Evolutionary conservation across 1,140 invertebrate genomes (phyloP), one percentile per base, ranked within the genome.

Genomic region (Drosophila leontia): DNA sequence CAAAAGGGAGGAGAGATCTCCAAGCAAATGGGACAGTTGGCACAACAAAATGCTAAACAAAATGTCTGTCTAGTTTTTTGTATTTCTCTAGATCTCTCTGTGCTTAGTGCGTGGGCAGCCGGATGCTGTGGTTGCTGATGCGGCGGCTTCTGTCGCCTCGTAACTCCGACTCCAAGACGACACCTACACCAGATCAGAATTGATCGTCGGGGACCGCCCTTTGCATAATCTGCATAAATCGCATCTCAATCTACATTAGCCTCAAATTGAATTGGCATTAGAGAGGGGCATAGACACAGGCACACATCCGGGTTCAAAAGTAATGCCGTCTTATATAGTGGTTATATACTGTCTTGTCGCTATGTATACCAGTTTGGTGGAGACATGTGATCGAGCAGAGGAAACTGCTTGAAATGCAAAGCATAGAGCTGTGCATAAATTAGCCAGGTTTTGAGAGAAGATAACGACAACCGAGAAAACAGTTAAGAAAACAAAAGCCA

Each of bases 331-430:
- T 37, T 34, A 45, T 55, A 39, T 58, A 37, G 45, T 50, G 37
- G 17, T 29, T 67, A 62, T 29, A 26, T 35, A 44, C 32, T 63
- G 58, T 44, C 19, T 61, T 12, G 42, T 51, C 35, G 72, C 56
- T 70, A 67, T 74, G 19, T 69, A 84, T 71, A 76, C 81, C 72
- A 71, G 76, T 83, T 83, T 83, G 50, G 37, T 72, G 42, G 59
- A 61, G 59, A 61, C 62, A 72, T 71, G 55, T 64, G 74, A 62
- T 47, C 70, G 42, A 39, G 39, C 51, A 67, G 75, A 84, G 81
- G 81, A 84, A 86, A 71, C 69, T 78, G 78, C 62, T 85, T 70
- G 69, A 75, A 78, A 85, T 85, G 67, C 82, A 71, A 78, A 85
- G 53, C 75, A 85, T 78, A 70, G 72, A 75, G 67, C 42, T 65